Evolutionary conservation across 1,140 invertebrate genomes (phyloP).

Genomic region (Pollicipes pollicipes): DNA sequence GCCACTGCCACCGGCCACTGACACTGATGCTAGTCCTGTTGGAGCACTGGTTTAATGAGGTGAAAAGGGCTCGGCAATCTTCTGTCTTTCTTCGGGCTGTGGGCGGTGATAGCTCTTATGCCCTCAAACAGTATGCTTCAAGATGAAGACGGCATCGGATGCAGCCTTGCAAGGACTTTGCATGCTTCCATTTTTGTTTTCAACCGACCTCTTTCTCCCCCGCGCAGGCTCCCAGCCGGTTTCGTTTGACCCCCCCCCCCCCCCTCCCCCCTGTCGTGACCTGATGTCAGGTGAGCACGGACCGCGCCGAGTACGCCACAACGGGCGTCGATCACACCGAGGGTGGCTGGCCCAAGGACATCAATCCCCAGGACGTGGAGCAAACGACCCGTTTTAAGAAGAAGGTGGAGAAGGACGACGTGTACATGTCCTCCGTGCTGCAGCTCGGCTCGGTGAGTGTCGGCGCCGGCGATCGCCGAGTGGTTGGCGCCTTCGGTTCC

Average conservation of each 20-base stretch:
- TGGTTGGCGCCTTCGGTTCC: too few relatives aligned
- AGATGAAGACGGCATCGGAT: too few relatives aligned
- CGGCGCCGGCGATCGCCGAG: neutral
- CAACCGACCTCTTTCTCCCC: too few relatives aligned
- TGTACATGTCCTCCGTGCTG: conserved; percentile 66
- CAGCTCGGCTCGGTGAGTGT: conserved; percentile 39
- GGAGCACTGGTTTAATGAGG: too few relatives aligned
- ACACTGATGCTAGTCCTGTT: conserved; percentile 8
- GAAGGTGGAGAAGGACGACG: conserved; percentile 91
- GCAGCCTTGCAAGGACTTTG: too few relatives aligned
- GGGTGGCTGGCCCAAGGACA: conserved; percentile 93
- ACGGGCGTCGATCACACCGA: conserved; percentile 73
- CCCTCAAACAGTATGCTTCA: too few relatives aligned
- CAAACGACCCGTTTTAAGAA: conserved; percentile 71
- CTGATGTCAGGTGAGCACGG: conserved; percentile 56
- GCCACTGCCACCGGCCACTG: neutral
- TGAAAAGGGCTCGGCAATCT: too few relatives aligned
- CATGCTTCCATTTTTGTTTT: too few relatives aligned
- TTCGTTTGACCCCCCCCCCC: too few relatives aligned
- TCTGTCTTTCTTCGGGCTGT: neutral
- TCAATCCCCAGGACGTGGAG: conserved; percentile 74
- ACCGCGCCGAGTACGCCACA: conserved; percentile 58
- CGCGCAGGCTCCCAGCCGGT: too few relatives aligned
- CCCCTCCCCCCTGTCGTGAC: too few relatives aligned
- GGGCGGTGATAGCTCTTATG: conserved; percentile 6